Conservation (phyloP, 1,140 invertebrate species). For the Leptinotarsa lineolata region DNA sequence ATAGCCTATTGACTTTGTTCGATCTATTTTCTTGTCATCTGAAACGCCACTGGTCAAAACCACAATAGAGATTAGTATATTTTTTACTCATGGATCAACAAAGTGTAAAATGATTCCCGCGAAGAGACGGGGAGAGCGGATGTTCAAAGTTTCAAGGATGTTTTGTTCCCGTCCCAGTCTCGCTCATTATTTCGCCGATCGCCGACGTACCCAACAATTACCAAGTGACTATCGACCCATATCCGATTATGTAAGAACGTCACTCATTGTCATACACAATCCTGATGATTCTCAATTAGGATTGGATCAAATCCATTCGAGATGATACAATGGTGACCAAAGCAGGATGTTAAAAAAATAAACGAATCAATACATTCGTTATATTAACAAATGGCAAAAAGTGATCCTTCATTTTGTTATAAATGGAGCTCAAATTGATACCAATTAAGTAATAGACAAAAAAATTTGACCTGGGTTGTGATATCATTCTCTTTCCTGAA, state of each 20-base stretch:
- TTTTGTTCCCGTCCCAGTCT: conserved; percentile 31
- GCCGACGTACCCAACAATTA: conserved; percentile 29
- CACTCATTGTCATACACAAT: conserved; percentile 15
- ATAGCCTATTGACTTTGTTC: too few species aligned
- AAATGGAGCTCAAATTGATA: neutral
- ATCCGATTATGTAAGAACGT: conserved; percentile 36
- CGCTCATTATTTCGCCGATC: conserved; percentile 20
- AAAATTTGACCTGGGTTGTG: too few species aligned
- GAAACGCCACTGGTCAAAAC: neutral
- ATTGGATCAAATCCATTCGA: conserved; percentile 1
- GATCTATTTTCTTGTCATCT: neutral
- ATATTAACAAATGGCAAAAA: neutral
- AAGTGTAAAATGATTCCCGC: conserved; percentile 34
- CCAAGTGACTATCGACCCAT: conserved; percentile 38
- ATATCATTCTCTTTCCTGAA: too few species aligned
- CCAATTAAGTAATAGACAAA: too few species aligned
- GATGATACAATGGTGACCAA: neutral
- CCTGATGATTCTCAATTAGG: conserved; percentile 9
- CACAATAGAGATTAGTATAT: conserved; percentile 28
- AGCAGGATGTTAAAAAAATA: neutral
- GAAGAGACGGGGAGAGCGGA: conserved; percentile 34
- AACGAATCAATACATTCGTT: neutral
- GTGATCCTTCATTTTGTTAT: neutral
- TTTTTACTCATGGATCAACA: conserved; percentile 36
- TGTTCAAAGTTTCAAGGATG: conserved; percentile 41